Conservation (phyloP, 2,797 vertebrate species). For the Glyptemys insculpta region DNA sequence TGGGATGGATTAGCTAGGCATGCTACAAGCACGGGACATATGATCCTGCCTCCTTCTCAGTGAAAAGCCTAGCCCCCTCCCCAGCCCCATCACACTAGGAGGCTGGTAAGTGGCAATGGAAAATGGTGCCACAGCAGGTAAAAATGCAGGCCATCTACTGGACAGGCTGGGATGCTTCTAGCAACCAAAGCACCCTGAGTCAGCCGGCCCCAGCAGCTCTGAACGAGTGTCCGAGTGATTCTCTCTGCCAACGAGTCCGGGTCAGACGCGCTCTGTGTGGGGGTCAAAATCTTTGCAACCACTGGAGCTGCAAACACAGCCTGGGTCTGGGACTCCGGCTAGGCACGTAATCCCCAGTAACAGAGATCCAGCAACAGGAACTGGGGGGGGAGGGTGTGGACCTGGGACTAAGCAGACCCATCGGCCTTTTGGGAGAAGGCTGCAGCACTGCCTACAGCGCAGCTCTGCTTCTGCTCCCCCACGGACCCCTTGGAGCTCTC, state of each 20-base stretch:
- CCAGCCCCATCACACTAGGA: neutral
- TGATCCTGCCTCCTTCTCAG: neutral
- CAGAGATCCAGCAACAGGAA: neutral
- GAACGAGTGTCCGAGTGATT: fast-evolving
- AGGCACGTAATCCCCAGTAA: neutral
- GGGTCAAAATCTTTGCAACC: neutral
- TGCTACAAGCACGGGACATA: fast-evolving
- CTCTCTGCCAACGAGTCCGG: neutral
- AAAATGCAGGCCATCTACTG: neutral
- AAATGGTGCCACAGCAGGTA: neutral
- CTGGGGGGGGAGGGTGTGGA: fast-evolving
- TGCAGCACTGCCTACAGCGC: neutral
- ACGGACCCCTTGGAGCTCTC: neutral
- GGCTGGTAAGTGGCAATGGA: neutral
- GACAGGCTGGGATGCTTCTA: neutral
- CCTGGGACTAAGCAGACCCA: neutral
- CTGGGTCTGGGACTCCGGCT: neutral
- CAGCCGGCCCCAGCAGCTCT: neutral
- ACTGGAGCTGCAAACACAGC: neutral
- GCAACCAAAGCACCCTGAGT: neutral
- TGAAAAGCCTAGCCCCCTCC: neutral
- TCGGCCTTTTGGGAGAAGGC: neutral
- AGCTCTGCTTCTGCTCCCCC: neutral
- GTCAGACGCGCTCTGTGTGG: neutral
- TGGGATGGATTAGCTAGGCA: neutral